Percentiles rank a stretch among this genome's conserved stretches.
Conservation (phyloP, 2,797 vertebrate genomes). For the Ataeniobius toweri region DNA sequence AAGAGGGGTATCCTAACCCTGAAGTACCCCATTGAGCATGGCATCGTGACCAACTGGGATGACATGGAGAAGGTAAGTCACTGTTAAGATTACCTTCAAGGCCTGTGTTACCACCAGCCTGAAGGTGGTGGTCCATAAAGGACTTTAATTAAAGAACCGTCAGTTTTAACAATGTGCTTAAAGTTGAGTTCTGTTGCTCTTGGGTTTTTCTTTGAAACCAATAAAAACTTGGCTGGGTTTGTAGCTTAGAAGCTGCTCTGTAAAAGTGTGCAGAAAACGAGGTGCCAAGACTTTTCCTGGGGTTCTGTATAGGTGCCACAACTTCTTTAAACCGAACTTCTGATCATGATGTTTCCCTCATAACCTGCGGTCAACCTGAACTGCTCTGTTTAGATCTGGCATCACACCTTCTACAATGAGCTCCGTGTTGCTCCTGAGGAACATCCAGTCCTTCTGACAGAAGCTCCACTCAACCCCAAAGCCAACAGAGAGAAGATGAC, state of each 20-base stretch:
- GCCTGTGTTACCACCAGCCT: rapidly evolving
- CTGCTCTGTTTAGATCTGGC: conserved; percentile 75
- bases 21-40: conserved; percentile 95
- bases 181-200: too few species aligned
- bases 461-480: conserved; percentile 94
- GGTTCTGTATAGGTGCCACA: neutral
- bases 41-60: conserved; percentile 88
- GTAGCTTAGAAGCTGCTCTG: too few species aligned
- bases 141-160: too few species aligned
- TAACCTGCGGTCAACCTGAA: neutral
- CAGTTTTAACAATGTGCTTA: too few species aligned
- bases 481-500: conserved; percentile 98
- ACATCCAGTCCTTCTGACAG: conserved; percentile 89
- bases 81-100: neutral
- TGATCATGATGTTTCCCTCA: too few species aligned
- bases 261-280: too few species aligned
- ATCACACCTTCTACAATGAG: conserved; percentile 84
- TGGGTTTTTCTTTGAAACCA: too few species aligned
- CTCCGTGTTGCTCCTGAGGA: conserved; percentile 82
- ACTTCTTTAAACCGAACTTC: too few species aligned
- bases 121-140: too few species aligned
- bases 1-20: conserved; percentile 94
- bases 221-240: too few species aligned
- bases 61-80: conserved; percentile 78
- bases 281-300: neutral